phyloP scores from a whole-genome alignment of 1,140 invertebrate genomes.

The Stenopsyche tienmushanensis region DNA sequence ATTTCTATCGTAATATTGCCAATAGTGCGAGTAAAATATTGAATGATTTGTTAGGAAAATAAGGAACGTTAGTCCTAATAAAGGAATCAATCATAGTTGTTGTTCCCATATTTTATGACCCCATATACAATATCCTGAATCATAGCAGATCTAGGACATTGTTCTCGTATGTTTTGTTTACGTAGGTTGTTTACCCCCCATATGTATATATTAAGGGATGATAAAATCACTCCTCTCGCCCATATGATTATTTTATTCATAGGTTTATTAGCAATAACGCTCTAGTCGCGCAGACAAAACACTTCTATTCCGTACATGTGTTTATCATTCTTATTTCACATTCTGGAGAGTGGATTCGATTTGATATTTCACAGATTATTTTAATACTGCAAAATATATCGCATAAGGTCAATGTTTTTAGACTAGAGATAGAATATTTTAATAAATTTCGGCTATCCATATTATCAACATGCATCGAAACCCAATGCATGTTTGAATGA shows the following conservation, averaged over 20 bases:
- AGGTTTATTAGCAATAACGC: constrained; percentile 30
- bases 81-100: neutral
- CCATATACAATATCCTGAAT: neutral
- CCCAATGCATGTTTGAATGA: neutral
- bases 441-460: neutral
- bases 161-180: too few species aligned
- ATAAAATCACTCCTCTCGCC: constrained; percentile 21
- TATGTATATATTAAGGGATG: neutral
- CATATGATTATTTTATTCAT: constrained; percentile 31
- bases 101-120: neutral
- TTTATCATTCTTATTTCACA: too few species aligned
- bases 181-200: constrained; percentile 3
- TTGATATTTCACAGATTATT: neutral
- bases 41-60: too few species aligned
- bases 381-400: too few species aligned
- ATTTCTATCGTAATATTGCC: too few species aligned
- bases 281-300: constrained; percentile 6
- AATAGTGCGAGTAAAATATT: too few species aligned
- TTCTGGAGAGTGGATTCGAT: too few species aligned
- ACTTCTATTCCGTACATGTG: constrained; percentile 22
- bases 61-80: too few species aligned
- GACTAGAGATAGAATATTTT: neutral
- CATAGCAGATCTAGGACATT: too few species aligned
- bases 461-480: neutral
- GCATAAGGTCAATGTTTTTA: neutral